Conservation (phyloP, 2,888 invertebrate species). For the Tenthredo livida region DNA sequence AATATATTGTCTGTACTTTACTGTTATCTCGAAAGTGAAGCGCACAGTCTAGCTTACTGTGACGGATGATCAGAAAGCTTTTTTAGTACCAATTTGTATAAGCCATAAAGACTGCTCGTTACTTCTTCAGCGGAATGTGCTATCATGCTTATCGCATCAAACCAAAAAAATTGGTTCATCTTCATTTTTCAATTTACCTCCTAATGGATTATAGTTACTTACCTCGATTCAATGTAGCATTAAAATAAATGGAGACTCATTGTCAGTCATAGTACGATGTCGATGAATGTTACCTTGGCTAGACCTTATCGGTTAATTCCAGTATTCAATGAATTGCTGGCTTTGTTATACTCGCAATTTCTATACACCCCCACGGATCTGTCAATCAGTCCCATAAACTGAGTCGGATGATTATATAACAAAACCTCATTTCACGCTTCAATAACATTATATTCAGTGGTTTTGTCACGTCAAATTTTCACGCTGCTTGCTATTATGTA, state of each 20-base stretch:
- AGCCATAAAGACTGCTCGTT: neutral
- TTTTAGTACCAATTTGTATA: slow-evolving; percentile 3
- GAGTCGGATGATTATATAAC: neutral
- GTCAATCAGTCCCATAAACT: neutral
- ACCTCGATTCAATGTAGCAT: neutral
- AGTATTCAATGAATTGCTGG: neutral
- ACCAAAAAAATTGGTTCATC: neutral
- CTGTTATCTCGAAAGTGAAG: neutral
- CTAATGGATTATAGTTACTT: neutral
- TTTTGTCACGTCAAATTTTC: neutral
- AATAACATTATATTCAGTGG: neutral
- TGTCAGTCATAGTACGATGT: neutral
- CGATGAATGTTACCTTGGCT: neutral
- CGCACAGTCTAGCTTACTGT: neutral
- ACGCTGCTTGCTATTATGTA: neutral
- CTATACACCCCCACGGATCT: neutral
- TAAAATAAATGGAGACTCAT: neutral
- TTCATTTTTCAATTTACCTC: neutral
- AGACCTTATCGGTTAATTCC: neutral
- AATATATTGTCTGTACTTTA: neutral
- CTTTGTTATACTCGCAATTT: neutral
- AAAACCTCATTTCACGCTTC: neutral
- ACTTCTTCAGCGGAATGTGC: neutral
- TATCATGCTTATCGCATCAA: neutral
- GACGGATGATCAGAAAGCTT: slow-evolving; percentile 7